These are phyloP conservation scores for Muschampia plurimacula DNA, from an alignment of 2,888 invertebrate genomes.

Conservation along the genomic window DNA sequence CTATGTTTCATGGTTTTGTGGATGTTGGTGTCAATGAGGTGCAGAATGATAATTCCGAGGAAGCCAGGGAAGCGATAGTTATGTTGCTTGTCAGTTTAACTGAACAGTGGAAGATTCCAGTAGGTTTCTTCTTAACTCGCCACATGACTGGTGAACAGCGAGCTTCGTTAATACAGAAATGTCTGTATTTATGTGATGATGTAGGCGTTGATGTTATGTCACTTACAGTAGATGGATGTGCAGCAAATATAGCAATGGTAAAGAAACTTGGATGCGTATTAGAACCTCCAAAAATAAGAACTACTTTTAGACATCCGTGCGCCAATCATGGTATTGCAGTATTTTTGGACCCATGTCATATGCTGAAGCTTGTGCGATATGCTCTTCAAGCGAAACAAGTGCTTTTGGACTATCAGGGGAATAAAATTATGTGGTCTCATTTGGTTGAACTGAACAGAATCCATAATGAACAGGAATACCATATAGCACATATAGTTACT, in stretches of 20 bases:
- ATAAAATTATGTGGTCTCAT: not conserved
- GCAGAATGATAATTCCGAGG: not conserved
- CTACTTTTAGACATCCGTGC: constrained; percentile 3
- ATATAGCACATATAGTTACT: not conserved
- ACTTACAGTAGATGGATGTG: not conserved
- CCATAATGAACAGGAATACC: not conserved
- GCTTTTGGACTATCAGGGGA: not conserved
- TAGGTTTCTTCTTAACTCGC: not conserved
- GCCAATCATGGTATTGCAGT: not conserved
- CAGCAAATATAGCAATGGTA: constrained; percentile 6
- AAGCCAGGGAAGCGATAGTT: not conserved
- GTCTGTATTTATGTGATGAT: constrained; percentile 2
- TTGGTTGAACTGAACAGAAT: not conserved
- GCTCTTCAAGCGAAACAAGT: constrained; percentile 4
- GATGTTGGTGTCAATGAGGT: not conserved
- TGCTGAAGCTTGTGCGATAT: not conserved
- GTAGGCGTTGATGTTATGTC: not conserved
- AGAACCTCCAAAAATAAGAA: not conserved
- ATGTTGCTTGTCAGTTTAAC: not conserved
- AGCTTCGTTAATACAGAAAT: not conserved
- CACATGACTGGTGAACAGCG: not conserved
- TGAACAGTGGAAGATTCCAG: not conserved
- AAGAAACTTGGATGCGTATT: constrained; percentile 6
- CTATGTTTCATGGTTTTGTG: not conserved
- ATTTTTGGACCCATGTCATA: not conserved